phyloP scores from a whole-genome alignment of 2,113 vertebrate genomes.

The Lophura nycthemera region DNA sequence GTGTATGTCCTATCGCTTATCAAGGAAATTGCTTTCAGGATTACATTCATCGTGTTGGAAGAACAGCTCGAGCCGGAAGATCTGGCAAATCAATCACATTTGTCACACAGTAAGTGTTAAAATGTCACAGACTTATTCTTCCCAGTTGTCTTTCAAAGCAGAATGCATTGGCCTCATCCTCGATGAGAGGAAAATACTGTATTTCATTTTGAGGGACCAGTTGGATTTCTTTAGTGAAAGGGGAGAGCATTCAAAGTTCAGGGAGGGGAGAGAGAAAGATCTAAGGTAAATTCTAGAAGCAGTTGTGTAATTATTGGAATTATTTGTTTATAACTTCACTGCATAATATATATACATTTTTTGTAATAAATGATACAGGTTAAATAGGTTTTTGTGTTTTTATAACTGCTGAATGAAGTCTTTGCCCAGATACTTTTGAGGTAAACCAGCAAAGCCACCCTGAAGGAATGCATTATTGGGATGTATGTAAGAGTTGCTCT shows the following conservation, averaged over 20 bases:
- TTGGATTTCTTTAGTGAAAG: neutral
- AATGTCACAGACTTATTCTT: neutral
- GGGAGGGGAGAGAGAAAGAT: neutral
- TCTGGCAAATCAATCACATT: slow-evolving; percentile 97
- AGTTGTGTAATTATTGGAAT: neutral
- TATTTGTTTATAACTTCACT: neutral
- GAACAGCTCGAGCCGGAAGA: slow-evolving; percentile 94
- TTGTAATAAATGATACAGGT: neutral
- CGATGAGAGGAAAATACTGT: neutral
- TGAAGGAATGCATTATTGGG: rapidly evolving
- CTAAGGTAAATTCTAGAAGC: neutral
- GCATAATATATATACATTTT: neutral
- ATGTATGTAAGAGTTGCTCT: neutral
- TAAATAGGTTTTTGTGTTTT: neutral
- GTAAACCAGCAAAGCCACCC: neutral
- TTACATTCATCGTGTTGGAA: slow-evolving; percentile 96
- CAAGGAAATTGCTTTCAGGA: slow-evolving; percentile 81
- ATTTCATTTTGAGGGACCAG: neutral
- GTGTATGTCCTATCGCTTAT: neutral
- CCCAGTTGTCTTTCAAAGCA: neutral
- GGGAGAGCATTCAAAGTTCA: neutral
- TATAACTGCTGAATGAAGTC: neutral
- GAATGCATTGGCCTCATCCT: neutral
- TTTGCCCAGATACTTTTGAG: neutral
- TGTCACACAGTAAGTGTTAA: slow-evolving; percentile 91